phyloP scores from a whole-genome alignment of 2,888 invertebrate species.

The Drosophila meridiana region DNA sequence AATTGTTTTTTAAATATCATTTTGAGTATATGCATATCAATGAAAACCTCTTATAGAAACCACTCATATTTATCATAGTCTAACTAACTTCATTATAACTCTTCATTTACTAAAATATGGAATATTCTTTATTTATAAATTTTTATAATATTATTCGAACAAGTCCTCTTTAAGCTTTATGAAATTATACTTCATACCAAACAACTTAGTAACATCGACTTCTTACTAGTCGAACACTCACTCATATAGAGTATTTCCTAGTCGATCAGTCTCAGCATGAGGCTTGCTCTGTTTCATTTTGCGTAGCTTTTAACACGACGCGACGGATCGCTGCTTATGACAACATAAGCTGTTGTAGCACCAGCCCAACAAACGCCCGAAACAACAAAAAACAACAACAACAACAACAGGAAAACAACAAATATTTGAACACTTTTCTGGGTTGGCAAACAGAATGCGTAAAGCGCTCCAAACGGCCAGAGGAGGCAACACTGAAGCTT shows the following conservation, averaged over 20 bases:
- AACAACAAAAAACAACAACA: constrained; percentile 19
- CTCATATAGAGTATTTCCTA: neutral
- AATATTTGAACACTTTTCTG: constrained; percentile 73
- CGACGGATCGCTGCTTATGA: constrained; percentile 27
- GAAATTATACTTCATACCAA: neutral
- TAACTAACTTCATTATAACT: too few species aligned
- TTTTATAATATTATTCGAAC: too few species aligned
- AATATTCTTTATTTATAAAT: too few species aligned
- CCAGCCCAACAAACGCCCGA: constrained; percentile 17
- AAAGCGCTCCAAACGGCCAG: constrained; percentile 43
- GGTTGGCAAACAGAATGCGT: constrained; percentile 63
- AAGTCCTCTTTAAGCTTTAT: too few species aligned
- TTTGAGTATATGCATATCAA: too few species aligned
- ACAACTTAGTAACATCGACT: too few species aligned
- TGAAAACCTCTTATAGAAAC: too few species aligned
- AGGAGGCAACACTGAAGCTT: constrained; percentile 20
- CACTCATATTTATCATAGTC: too few species aligned
- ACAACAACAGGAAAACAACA: constrained; percentile 26
- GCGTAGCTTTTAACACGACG: constrained; percentile 3
- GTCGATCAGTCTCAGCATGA: neutral
- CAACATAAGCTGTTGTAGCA: constrained; percentile 65
- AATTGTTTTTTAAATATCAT: too few species aligned
- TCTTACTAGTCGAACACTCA: neutral
- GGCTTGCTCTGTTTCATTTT: neutral
- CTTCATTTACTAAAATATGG: too few species aligned